phyloP scores from a whole-genome alignment of 2,888 invertebrate genomes.

The Drosophila sordidapex region DNA sequence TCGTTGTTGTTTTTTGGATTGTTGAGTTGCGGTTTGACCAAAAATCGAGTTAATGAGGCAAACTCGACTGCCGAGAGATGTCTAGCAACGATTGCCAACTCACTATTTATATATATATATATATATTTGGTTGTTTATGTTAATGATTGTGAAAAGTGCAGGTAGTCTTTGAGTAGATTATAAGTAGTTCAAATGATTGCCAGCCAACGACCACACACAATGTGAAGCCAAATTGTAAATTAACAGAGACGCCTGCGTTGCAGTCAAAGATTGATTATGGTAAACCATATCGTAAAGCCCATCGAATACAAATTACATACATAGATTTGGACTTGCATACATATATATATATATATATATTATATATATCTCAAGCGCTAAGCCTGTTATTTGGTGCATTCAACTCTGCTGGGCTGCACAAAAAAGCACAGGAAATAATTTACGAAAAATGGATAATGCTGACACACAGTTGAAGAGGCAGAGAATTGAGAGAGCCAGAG shows the following conservation, averaged over 20 bases:
- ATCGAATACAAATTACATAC: not conserved
- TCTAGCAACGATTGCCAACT: slow-evolving; percentile 66
- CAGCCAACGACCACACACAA: slow-evolving; percentile 40
- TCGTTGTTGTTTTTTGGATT: slow-evolving; percentile 10
- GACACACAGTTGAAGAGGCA: not conserved
- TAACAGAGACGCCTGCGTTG: not conserved
- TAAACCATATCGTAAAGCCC: not conserved
- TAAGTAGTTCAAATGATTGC: slow-evolving; percentile 37
- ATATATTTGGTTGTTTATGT: slow-evolving; percentile 61
- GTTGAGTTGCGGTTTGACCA: slow-evolving; percentile 69
- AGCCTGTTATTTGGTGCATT: slow-evolving; percentile 37
- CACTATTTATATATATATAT: slow-evolving; percentile 29
- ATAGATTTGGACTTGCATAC: not conserved
- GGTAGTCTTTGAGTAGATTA: slow-evolving; percentile 37
- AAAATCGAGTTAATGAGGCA: slow-evolving; percentile 67
- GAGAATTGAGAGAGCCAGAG: not conserved
- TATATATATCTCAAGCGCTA: not conserved
- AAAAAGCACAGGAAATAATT: slow-evolving; percentile 68
- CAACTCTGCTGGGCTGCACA: slow-evolving; percentile 43
- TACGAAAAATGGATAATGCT: slow-evolving; percentile 53
- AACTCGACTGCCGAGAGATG: slow-evolving; percentile 45
- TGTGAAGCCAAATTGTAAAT: not conserved
- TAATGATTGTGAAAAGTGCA: slow-evolving; percentile 71
- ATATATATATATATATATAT: not conserved
- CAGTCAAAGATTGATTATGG: not conserved